A percentile compares a stretch with the other conserved stretches of the same genome.
Evolutionary conservation across 2,888 invertebrate species (phyloP).

Genomic region (Xylocampa areola): DNA sequence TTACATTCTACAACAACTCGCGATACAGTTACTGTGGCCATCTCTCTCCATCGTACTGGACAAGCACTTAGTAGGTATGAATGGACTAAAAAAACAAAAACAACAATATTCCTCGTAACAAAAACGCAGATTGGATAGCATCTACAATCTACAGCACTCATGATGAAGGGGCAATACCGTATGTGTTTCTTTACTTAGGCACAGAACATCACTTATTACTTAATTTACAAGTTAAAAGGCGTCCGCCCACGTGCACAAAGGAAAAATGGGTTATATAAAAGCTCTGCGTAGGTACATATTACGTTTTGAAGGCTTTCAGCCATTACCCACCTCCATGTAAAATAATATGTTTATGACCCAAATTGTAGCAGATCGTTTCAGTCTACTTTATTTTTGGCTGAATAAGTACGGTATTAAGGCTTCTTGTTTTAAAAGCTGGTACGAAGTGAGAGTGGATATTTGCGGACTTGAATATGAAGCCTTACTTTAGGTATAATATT

Average conservation of each 20-base stretch:
- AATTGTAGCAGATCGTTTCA: slow-evolving; percentile 46
- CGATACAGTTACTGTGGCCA: no score
- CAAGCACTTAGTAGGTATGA: no score
- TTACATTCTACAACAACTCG: no score
- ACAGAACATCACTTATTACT: slow-evolving; percentile 62
- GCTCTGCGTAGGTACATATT: slow-evolving; percentile 59
- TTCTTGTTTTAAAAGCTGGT: slow-evolving; percentile 35
- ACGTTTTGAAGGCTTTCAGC: slow-evolving; percentile 59
- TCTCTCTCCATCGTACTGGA: no score
- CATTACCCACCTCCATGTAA: slow-evolving; percentile 51
- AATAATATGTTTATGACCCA: slow-evolving; percentile 53
- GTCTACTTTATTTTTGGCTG: slow-evolving; percentile 39
- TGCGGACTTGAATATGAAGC: neutral
- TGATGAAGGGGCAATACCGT: slow-evolving; percentile 26
- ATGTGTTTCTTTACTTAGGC: slow-evolving; percentile 59
- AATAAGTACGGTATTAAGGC: slow-evolving; percentile 34
- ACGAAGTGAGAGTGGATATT: slow-evolving; percentile 1
- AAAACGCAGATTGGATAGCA: neutral
- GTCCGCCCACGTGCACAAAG: slow-evolving; percentile 56
- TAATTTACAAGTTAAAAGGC: slow-evolving; percentile 67
- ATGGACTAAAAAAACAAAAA: slow-evolving; percentile 9
- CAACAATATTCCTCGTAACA: neutral
- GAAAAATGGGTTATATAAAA: slow-evolving; percentile 66
- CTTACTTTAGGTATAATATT: slow-evolving; percentile 19
- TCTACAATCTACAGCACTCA: slow-evolving; percentile 18